These are phyloP conservation scores for Solenopsis fugax DNA, from an alignment of 1,140 invertebrate species.

Conservation along the genomic window DNA sequence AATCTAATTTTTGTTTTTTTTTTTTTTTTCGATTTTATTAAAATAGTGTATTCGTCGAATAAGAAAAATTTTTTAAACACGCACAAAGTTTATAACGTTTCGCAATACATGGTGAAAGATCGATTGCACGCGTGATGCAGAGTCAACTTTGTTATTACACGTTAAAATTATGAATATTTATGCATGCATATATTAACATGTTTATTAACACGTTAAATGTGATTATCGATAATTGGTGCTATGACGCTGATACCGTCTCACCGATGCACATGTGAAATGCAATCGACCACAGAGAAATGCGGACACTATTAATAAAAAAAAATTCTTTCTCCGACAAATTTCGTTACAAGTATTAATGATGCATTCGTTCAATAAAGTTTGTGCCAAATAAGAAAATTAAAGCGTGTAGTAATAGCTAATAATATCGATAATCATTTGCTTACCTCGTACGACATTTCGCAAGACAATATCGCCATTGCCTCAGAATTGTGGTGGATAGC, in stretches of 20 bases:
- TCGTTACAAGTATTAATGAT: not conserved
- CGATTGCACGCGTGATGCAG: not conserved
- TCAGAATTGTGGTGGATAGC: constrained; percentile 91
- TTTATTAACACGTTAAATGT: constrained; percentile 33
- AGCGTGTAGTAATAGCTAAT: not conserved
- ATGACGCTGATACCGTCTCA: constrained; percentile 7
- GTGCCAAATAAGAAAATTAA: not conserved
- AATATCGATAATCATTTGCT: constrained; percentile 54
- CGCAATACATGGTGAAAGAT: not conserved
- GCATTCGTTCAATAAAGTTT: not conserved
- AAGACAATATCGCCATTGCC: constrained; percentile 91
- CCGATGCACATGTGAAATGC: not conserved
- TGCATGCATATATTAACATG: constrained; percentile 21
- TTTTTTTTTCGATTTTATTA: no score
- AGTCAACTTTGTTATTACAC: constrained; percentile 39
- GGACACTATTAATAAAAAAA: not conserved
- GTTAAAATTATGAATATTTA: constrained; percentile 44
- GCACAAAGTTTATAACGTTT: not conserved
- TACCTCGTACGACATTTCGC: constrained; percentile 93
- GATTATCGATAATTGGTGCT: not conserved
- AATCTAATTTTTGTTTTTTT: no score
- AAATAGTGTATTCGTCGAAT: not conserved
- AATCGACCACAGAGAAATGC: not conserved
- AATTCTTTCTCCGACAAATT: not conserved
- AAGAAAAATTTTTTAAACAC: not conserved